Conservation (phyloP, 2,888 invertebrate species). For the Sphaerophoria taeniata region DNA sequence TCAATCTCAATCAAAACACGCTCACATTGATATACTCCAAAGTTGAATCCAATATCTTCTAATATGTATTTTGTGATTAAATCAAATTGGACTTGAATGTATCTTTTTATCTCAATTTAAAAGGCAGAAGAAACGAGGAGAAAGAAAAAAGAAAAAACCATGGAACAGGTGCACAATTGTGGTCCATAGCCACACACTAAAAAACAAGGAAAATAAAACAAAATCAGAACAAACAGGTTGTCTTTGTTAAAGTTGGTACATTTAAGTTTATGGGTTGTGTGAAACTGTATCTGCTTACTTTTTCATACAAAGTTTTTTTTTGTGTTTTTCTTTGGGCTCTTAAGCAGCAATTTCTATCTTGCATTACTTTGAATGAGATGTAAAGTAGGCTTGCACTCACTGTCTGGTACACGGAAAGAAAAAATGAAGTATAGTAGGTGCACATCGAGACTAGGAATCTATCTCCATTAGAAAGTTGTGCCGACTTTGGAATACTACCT, state of each 20-base stretch:
- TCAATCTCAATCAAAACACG: neutral
- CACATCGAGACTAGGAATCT: too few relatives aligned
- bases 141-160: constrained; percentile 1
- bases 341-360: constrained; percentile 46
- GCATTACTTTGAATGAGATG: constrained; percentile 24
- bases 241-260: neutral
- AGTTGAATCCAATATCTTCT: neutral
- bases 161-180: constrained; percentile 54
- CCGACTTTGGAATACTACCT: too few relatives aligned
- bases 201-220: constrained; percentile 15
- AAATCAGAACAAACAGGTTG: constrained; percentile 35
- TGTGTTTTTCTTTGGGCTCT: constrained; percentile 43
- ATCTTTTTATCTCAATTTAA: constrained; percentile 13
- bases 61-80: neutral
- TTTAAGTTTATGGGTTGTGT: constrained; percentile 44
- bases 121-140: neutral
- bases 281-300: constrained; percentile 56
- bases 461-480: too few relatives aligned
- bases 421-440: neutral
- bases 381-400: constrained; percentile 48
- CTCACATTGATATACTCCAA: too few relatives aligned
- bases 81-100: constrained; percentile 16
- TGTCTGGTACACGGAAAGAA: constrained; percentile 16
- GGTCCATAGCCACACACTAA: constrained; percentile 14
- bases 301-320: neutral